Evolutionary conservation across 2,888 invertebrate genomes (phyloP).

Genomic region (Blastobasis lacticolella): DNA sequence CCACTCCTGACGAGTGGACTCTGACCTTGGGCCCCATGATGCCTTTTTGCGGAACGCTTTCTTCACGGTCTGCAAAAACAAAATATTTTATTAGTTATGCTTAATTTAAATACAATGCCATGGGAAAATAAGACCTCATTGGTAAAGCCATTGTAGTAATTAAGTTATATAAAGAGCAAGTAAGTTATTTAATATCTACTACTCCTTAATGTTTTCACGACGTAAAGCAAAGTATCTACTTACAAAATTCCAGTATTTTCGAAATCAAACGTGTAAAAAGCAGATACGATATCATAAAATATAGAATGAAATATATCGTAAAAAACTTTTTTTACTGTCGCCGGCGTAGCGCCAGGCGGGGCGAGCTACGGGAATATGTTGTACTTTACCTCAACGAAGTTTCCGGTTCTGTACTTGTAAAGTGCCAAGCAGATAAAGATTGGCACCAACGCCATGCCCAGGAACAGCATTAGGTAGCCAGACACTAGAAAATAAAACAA

Average conservation of each 20-base stretch:
- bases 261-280: no score
- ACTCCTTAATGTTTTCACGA: no score
- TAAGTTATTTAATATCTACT: neutral
- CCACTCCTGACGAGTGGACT: slow-evolving; percentile 70
- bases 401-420: slow-evolving; percentile 36
- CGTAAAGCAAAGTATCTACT: no score
- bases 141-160: no score
- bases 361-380: no score
- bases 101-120: no score
- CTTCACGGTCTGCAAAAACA: slow-evolving; percentile 51
- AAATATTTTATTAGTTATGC: neutral
- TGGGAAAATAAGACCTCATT: no score
- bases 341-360: no score
- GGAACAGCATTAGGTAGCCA: slow-evolving; percentile 48
- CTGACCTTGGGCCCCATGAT: slow-evolving; percentile 78
- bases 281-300: no score
- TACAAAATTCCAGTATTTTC: no score
- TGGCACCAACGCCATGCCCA: slow-evolving; percentile 49
- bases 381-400: slow-evolving; percentile 31
- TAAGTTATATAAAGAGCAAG: neutral
- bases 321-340: no score
- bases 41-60: slow-evolving; percentile 52
- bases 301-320: no score
- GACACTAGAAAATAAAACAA: slow-evolving; percentile 35
- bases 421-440: slow-evolving; percentile 33